Conservation (phyloP, 2,797 vertebrate species). For the Phoeniculus purpureus region DNA sequence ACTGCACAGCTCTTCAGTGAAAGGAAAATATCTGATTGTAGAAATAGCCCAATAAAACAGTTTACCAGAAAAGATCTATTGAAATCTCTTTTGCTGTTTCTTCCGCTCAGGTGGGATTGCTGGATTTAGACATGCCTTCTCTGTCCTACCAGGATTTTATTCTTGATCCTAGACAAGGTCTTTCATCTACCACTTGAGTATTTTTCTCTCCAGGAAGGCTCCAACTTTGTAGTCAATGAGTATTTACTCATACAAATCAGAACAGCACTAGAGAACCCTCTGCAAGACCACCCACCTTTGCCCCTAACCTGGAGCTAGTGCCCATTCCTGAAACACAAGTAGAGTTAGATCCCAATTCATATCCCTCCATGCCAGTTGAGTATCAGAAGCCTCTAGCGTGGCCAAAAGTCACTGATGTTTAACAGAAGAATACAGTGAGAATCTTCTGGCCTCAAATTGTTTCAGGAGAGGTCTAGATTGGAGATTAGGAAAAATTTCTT, state of each 20-base stretch:
- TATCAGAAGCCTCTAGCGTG: background rate
- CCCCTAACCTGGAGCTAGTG: background rate
- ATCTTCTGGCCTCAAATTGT: background rate
- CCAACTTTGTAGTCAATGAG: background rate
- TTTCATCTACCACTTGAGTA: background rate
- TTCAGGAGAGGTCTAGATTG: no score
- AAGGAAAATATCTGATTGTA: background rate
- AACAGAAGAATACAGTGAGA: background rate
- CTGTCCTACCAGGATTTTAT: background rate
- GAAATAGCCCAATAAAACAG: background rate
- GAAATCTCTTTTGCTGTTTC: background rate
- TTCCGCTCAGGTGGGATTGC: background rate
- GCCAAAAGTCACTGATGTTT: background rate
- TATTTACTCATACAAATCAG: background rate
- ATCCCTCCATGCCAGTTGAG: background rate
- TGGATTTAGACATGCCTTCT: background rate
- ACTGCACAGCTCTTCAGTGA: background rate
- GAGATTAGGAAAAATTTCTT: no score
- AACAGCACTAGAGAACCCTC: background rate
- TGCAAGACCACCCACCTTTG: no score
- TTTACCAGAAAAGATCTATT: background rate
- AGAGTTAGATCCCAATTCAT: background rate
- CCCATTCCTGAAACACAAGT: background rate
- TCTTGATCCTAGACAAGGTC: background rate
- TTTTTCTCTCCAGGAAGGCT: background rate